Base-by-base conservation (phyloP, 2,888 invertebrate genomes). In the Orthonevra nobilis region DNA sequence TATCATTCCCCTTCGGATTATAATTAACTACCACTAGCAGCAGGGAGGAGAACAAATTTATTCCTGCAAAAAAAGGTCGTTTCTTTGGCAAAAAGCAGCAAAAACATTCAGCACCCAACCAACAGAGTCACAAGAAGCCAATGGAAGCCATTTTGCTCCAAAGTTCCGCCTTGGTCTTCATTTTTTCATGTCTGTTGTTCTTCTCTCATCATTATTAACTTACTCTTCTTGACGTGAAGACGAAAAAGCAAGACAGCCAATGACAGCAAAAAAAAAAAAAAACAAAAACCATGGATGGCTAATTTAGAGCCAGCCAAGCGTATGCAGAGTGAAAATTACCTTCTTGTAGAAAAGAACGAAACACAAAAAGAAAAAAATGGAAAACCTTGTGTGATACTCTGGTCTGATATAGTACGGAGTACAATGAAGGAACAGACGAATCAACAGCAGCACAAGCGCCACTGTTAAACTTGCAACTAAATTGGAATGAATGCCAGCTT, bases 1-100 rank as follows among this genome's bases (percentile, higher is more conserved):
- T 83, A 82, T 82, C 81, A 81, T 81, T 82, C 82, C 81, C n/a
- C n/a, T n/a, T 82, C 83, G 82, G 82, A 81, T 83, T 81, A 82
- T 83, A 83, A 83, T 83, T 83, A 83, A 82, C 81, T 68, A 81
- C 61, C 46, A 52, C 10, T 44, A 44, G 26, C 50, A n/a, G n/a
- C n/a, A n/a, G n/a, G n/a, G n/a, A 46, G 20, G 12, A 19, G 40
- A 28, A 26, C n/a, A 19, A 66, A 54, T 12, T 50, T 20, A 14
- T 50, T 15, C 40, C 23, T 1, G 46, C 20, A 44, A 44, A 46
- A 34, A 52, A 40, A 17, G 52, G 4, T n/a, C 6, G n/a, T 44
- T 58, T 12, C 32, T 10, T 42, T n/a, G n/a, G 28, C 34, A 36
- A 36, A 36, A 50, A 63, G 46, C 38, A 23, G 36, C 61, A 52